Evolutionary conservation across 1,140 invertebrate genomes (phyloP).

Genomic region (Mamestra configurata): DNA sequence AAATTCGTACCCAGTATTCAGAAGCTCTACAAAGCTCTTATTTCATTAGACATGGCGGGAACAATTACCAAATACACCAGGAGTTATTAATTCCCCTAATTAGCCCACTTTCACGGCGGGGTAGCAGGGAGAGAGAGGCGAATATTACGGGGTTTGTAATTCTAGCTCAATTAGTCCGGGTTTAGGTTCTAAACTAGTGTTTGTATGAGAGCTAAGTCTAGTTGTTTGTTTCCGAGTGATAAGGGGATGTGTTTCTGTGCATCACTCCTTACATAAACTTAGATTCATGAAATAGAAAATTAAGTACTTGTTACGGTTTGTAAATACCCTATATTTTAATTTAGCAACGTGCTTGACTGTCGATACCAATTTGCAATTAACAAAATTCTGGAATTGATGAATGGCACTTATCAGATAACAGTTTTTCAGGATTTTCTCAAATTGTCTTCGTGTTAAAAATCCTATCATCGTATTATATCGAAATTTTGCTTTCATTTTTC

Average conservation of each 20-base stretch:
- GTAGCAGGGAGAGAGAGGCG: neutral
- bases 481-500: neutral
- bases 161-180: conserved; percentile 29
- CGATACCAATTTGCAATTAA: too few species aligned
- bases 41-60: conserved; percentile 21
- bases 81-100: conserved; percentile 34
- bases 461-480: too few species aligned
- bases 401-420: too few species aligned
- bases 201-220: conserved; percentile 10
- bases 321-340: too few species aligned
- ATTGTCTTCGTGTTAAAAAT: too few species aligned
- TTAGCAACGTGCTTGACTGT: too few species aligned
- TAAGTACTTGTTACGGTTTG: too few species aligned
- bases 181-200: conserved; percentile 28
- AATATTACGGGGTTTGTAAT: conserved; percentile 22
- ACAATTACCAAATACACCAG: conserved; percentile 25
- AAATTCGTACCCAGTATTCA: neutral
- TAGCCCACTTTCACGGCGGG: conserved; percentile 10
- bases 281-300: too few species aligned
- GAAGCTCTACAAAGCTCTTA: conserved; percentile 26
- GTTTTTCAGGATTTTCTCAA: too few species aligned
- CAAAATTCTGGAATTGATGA: too few species aligned
- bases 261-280: too few species aligned
- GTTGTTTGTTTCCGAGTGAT: neutral
- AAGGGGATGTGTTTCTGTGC: neutral